A percentile compares a stretch with the other conserved stretches of the same genome.
Evolutionary conservation across 1,140 invertebrate genomes (phyloP).

Genomic region (Leptinotarsa texana): DNA sequence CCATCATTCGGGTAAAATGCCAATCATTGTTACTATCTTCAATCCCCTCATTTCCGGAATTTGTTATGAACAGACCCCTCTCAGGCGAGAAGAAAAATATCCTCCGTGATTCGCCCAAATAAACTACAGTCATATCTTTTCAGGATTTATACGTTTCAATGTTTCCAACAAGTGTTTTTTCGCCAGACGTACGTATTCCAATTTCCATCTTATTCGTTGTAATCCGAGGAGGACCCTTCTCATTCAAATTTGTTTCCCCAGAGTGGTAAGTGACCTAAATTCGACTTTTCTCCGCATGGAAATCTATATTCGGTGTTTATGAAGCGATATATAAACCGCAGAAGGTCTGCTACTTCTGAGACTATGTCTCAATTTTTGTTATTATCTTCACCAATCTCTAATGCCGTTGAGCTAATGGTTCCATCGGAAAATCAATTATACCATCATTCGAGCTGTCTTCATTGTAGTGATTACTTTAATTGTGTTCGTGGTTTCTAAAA

Average conservation of each 20-base stretch:
- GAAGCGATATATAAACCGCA: neutral
- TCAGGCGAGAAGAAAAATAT: no score
- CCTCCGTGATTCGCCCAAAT: neutral
- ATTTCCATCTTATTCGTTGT: neutral
- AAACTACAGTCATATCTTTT: neutral
- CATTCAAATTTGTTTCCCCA: constrained; percentile 12
- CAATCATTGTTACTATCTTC: no score
- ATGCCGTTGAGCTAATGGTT: neutral
- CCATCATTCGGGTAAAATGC: no score
- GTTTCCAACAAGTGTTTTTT: constrained; percentile 17
- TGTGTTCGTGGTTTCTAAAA: neutral
- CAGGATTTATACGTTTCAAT: neutral
- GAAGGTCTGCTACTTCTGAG: neutral
- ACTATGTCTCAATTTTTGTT: neutral
- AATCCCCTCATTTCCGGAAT: no score
- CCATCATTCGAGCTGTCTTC: neutral
- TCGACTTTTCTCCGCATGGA: neutral
- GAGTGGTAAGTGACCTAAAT: constrained; percentile 6
- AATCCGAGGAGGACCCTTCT: constrained; percentile 2
- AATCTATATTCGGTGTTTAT: constrained; percentile 10
- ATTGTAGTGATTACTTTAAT: neutral
- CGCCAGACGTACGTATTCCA: neutral
- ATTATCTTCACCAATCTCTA: neutral
- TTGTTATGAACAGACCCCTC: no score
- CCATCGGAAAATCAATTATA: constrained; percentile 1